These are phyloP conservation scores for Tenualosa ilisha DNA, from an alignment of 2,797 vertebrate species.

Conservation along the genomic window DNA sequence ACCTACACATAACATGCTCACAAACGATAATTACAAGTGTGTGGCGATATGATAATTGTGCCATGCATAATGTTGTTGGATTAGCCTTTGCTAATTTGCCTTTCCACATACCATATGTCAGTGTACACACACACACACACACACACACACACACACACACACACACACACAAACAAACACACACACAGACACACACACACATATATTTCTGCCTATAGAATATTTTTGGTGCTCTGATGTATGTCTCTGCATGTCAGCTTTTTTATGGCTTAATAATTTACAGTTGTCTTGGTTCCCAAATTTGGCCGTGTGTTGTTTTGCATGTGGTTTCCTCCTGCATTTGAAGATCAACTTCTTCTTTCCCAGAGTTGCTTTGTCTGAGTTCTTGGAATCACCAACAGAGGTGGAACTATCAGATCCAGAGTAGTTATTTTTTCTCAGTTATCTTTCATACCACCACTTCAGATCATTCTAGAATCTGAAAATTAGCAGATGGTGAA, in stretches of 20 bases:
- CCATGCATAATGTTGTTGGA: neutral
- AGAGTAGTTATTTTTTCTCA: neutral
- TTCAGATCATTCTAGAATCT: neutral
- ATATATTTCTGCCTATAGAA: neutral
- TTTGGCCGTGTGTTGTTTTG: slow-evolving; percentile 52
- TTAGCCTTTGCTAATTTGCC: neutral
- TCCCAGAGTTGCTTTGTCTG: neutral
- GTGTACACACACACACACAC: neutral
- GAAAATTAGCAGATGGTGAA: neutral
- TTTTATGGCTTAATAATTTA: neutral
- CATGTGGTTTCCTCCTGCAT: neutral
- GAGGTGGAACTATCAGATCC: neutral
- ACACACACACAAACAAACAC: no score
- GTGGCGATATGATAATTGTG: neutral
- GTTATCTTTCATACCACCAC: neutral
- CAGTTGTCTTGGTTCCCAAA: slow-evolving; percentile 59
- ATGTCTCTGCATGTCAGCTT: neutral
- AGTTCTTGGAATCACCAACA: neutral
- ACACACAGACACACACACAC: no score
- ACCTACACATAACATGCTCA: neutral
- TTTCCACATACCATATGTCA: neutral
- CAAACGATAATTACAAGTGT: neutral
- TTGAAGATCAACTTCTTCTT: neutral
- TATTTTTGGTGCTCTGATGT: neutral
- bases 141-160: no score